These are phyloP conservation scores for Hirudo medicinalis DNA, from an alignment of 1,140 invertebrate species.

Conservation along the genomic window DNA sequence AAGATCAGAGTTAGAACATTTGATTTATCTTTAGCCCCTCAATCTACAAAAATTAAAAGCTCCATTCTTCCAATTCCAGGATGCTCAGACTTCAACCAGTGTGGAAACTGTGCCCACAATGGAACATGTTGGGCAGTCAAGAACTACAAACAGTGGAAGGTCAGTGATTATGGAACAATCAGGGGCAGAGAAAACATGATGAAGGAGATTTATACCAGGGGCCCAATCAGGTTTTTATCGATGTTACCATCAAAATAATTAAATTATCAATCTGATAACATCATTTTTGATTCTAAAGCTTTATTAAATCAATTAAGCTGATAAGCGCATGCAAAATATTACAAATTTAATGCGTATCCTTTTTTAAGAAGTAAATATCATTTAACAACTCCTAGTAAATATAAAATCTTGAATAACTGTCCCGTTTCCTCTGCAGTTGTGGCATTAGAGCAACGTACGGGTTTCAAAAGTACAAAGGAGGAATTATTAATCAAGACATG, in stretches of 20 bases:
- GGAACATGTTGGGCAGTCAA: slow-evolving; percentile 36
- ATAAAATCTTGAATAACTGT: no score
- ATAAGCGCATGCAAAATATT: no score
- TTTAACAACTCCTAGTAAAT: no score
- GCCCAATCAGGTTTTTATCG: slow-evolving; percentile 41
- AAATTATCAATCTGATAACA: not conserved
- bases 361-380: no score
- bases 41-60: no score
- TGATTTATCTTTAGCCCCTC: not conserved
- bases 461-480: slow-evolving; percentile 42
- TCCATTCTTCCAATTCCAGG: slow-evolving; percentile 39
- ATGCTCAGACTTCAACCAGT: slow-evolving; percentile 43
- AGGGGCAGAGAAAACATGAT: slow-evolving; percentile 44
- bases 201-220: slow-evolving; percentile 44
- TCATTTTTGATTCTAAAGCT: no score
- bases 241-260: not conserved
- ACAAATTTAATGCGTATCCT: no score
- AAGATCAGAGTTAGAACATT: slow-evolving; percentile 36
- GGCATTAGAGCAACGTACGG: slow-evolving; percentile 42
- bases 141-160: slow-evolving; percentile 43
- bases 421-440: slow-evolving; percentile 31
- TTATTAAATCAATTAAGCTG: no score
- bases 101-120: slow-evolving; percentile 42
- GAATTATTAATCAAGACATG: slow-evolving; percentile 39
- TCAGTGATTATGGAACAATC: slow-evolving; percentile 43